Base-by-base conservation (phyloP, 2,888 invertebrate species). In the Drepana falcataria region DNA sequence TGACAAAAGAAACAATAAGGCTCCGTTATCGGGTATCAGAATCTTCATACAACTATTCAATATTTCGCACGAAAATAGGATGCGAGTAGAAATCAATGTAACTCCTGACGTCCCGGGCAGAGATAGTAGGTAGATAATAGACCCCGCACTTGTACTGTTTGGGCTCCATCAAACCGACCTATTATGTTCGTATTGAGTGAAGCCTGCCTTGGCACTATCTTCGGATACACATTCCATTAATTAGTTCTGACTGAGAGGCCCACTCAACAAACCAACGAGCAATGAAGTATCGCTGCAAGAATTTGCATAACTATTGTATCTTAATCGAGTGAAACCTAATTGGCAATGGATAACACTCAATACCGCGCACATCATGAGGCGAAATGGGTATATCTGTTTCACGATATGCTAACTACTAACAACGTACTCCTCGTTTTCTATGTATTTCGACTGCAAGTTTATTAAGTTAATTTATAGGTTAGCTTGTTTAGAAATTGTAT, bases 211-310 rank as follows among this genome's bases (percentile, higher is more conserved):
- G 47, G 48, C 52, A 57, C 54, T 54, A 57, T 60, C 67, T 59
- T 64, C 68, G 66, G 76, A 73, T 71, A 76, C 68, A 68, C 71
- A 70, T 73, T 71, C 73, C 67, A 72, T 80, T 79, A 79, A 76
- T 81, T 79, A 79, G 66, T 66, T 68, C 66, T 73, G 68, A 69
- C 72, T 70, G 73, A 66, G 65, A 44, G 55, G 55, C 57, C 51
- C 57, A 55, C 57, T 69, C 64, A 33, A 61, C 64, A 66, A 65
- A 69, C 70, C 69, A 73, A 68, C 67, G 67, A 65, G 65, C 75
- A 72, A 68, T 76, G 69, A 77, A 74, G 67, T 75, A 74, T 72
- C 69, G 66, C 56, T 65, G 67, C 64, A 65, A 56, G 66, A 60
- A 64, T 76, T 75, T 75, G 71, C 78, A 73, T 75, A 73, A 65